A percentile compares a stretch with the other conserved stretches of the same genome.
Conservation (phyloP, 2,888 invertebrate species). For the Nemurella pictetii region DNA sequence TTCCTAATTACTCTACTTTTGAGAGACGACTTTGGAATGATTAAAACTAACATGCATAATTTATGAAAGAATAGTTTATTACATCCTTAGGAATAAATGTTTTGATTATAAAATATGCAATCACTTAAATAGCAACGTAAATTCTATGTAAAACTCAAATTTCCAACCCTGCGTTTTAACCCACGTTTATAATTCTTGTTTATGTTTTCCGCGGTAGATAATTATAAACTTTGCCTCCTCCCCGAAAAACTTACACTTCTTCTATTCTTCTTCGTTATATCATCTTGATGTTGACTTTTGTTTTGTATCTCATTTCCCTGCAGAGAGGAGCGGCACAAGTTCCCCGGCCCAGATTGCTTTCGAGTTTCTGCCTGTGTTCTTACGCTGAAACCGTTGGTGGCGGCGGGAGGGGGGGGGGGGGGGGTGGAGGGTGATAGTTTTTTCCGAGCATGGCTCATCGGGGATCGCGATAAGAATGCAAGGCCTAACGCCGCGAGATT, state of each 20-base stretch:
- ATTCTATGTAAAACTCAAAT: too few relatives aligned
- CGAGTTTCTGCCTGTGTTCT: not conserved
- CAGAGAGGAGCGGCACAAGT: not conserved
- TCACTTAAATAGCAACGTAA: too few relatives aligned
- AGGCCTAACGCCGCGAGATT: not conserved
- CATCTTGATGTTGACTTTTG: not conserved
- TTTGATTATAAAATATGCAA: too few relatives aligned
- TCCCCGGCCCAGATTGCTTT: not conserved
- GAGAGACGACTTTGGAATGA: not conserved
- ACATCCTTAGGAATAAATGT: too few relatives aligned
- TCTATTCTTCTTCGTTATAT: not conserved
- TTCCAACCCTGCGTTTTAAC: not conserved
- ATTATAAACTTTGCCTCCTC: not conserved
- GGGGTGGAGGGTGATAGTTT: not conserved
- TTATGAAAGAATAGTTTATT: not conserved
- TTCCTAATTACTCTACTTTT: not conserved
- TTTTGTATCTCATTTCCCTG: slow-evolving; percentile 11
- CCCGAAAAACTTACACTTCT: not conserved
- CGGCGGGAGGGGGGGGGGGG: too few relatives aligned
- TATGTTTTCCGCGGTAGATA: not conserved
- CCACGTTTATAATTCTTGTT: not conserved
- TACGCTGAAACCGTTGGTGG: not conserved
- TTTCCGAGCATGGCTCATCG: not conserved
- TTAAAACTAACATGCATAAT: not conserved
- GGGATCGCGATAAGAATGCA: slow-evolving; percentile 3